Conservation (phyloP, 1,140 invertebrate species). For the Sitodiplosis mosellana region DNA sequence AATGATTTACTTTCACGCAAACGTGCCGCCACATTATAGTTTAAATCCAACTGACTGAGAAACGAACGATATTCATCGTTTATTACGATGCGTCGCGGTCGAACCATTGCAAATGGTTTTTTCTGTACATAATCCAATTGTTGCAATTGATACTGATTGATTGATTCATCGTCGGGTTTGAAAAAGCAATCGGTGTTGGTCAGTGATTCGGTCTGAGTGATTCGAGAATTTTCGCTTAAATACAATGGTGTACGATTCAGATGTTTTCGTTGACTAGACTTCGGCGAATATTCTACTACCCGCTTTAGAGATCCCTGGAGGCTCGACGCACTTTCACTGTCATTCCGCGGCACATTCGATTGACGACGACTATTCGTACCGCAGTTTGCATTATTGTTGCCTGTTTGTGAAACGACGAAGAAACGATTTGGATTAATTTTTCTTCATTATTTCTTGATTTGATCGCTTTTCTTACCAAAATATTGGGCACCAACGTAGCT, state of each 20-base stretch:
- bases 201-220: conserved; percentile 20
- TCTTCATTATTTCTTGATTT: background rate
- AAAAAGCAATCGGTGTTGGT: conserved; percentile 25
- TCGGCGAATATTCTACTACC: conserved; percentile 14
- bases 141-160: conserved; percentile 5
- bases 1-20: conserved; percentile 18
- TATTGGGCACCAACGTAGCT: conserved; percentile 29
- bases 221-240: conserved; percentile 11
- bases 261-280: conserved; percentile 11
- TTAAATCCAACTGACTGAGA: background rate
- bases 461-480: conserved; percentile 10
- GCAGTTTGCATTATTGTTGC: background rate
- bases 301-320: conserved; percentile 18
- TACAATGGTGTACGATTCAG: conserved; percentile 14
- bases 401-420: background rate
- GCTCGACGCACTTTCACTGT: conserved; percentile 23
- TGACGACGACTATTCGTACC: conserved; percentile 15
- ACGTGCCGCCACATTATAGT: conserved; percentile 5
- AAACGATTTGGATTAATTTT: too few species aligned
- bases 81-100: conserved; percentile 20
- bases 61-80: background rate
- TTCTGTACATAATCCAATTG: background rate
- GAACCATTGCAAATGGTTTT: conserved; percentile 23
- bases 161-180: conserved; percentile 7
- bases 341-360: conserved; percentile 26